Conservation (phyloP, 1,140 invertebrate species). For the Neodiprion pinetum region DNA sequence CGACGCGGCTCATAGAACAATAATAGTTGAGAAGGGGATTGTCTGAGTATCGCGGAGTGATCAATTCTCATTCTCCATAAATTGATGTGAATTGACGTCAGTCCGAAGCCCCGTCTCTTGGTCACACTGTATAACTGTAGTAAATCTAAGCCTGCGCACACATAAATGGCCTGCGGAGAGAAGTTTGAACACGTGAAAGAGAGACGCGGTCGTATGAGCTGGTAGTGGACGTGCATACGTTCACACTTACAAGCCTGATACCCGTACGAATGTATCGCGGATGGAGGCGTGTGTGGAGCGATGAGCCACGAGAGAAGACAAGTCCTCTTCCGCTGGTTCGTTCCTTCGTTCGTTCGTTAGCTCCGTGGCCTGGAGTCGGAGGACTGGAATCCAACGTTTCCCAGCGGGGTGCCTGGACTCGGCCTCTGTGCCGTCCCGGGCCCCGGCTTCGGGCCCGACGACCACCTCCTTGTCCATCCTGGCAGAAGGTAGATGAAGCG, state of each 20-base stretch:
- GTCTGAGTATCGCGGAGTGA: no score
- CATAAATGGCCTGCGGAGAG: neutral
- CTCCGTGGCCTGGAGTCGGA: constrained; percentile 34
- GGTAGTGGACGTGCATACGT: neutral
- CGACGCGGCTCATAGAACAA: no score
- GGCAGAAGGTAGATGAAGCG: constrained; percentile 17
- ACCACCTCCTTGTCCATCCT: constrained; percentile 36
- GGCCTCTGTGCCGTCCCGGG: constrained; percentile 6
- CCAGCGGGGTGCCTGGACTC: constrained; percentile 38
- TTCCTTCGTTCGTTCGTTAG: constrained; percentile 37
- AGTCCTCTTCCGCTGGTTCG: constrained; percentile 5
- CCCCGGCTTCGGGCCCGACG: constrained; percentile 7
- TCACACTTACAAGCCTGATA: neutral
- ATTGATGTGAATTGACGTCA: no score
- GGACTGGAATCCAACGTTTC: constrained; percentile 42
- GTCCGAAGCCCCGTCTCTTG: no score
- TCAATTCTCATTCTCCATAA: no score
- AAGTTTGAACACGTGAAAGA: neutral
- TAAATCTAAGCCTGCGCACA: no score
- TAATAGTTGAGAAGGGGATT: no score
- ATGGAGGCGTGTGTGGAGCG: neutral
- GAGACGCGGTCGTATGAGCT: neutral
- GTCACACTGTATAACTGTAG: no score
- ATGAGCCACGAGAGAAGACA: constrained; percentile 13
- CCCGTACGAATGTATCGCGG: neutral